Percentiles rank a stretch among this genome's conserved stretches.
These are phyloP conservation scores for Acrocera orbiculus DNA, from an alignment of 2,888 invertebrate species.

Conservation along the genomic window DNA sequence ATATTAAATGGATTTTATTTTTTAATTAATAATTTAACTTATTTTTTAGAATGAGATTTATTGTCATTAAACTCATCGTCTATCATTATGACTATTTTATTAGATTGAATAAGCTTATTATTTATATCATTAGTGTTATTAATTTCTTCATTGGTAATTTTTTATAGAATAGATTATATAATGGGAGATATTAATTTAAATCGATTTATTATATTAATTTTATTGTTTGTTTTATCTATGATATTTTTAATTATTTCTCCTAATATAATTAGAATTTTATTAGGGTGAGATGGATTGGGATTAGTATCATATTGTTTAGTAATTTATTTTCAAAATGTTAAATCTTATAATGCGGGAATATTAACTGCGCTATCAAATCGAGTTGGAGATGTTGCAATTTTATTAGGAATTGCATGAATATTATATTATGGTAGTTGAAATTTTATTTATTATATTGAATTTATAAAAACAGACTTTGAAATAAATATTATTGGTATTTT, in stretches of 20 bases:
- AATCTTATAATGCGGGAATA: conserved; percentile 51
- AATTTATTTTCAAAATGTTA: conserved; percentile 37
- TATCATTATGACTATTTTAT: conserved; percentile 38
- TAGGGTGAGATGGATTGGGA: conserved; percentile 57
- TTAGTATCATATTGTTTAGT: conserved; percentile 54
- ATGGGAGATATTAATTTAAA: conserved; percentile 35
- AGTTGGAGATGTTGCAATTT: conserved; percentile 50
- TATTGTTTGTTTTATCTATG: conserved; percentile 49
- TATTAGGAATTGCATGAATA: conserved; percentile 41
- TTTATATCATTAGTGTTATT: conserved; percentile 46
- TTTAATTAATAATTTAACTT: conserved; percentile 31
- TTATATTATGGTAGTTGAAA: conserved; percentile 38
- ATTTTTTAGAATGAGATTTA: conserved; percentile 40
- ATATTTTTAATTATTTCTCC: conserved; percentile 48
- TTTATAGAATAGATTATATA: conserved; percentile 48
- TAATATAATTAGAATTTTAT: conserved; percentile 50
- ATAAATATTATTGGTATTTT: conserved; percentile 33
- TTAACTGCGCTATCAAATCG: conserved; percentile 57
- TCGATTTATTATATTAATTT: conserved; percentile 46
- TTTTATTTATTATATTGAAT: conserved; percentile 36
- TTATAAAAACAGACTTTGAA: conserved; percentile 31
- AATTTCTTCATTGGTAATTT: conserved; percentile 48
- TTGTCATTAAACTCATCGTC: conserved; percentile 34
- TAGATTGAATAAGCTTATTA: conserved; percentile 45
- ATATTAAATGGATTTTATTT: conserved; percentile 30